phyloP scores from a whole-genome alignment of 1,140 invertebrate species.

The Lordiphosa clarofinis region DNA sequence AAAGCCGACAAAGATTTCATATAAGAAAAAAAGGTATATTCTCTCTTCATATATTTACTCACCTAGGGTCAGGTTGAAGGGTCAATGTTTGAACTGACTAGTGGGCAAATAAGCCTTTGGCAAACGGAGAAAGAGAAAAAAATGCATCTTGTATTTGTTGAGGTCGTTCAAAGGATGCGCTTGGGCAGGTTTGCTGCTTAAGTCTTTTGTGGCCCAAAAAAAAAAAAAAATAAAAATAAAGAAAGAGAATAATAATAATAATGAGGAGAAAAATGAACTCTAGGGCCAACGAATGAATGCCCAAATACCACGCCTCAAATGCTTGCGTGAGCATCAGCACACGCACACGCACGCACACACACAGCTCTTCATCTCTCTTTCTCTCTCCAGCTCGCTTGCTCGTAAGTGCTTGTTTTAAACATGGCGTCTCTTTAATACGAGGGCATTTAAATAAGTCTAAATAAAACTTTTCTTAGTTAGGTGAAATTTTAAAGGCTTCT shows the following conservation, averaged over 20 bases:
- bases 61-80: constrained; percentile 53
- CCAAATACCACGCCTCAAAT: constrained; percentile 55
- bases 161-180: constrained; percentile 76
- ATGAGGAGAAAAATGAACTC: constrained; percentile 49
- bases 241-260: constrained; percentile 17
- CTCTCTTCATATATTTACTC: constrained; percentile 56
- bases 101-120: constrained; percentile 71
- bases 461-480: too few species aligned
- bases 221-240: background rate
- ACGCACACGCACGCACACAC: constrained; percentile 9
- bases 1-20: constrained; percentile 55
- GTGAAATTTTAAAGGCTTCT: background rate
- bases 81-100: constrained; percentile 64
- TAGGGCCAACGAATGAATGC: constrained; percentile 49
- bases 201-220: background rate
- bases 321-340: constrained; percentile 9
- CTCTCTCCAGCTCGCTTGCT: constrained; percentile 10
- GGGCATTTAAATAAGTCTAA: too few species aligned
- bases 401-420: constrained; percentile 49
- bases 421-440: constrained; percentile 51
- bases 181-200: constrained; percentile 2
- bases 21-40: constrained; percentile 50
- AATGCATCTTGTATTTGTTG: constrained; percentile 61
- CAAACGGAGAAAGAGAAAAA: constrained; percentile 61
- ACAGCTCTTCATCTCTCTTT: constrained; percentile 19